Base-by-base conservation (phyloP, 92 coral and sea anemone genomes). In the Hydrozoanthus gracilis region DNA sequence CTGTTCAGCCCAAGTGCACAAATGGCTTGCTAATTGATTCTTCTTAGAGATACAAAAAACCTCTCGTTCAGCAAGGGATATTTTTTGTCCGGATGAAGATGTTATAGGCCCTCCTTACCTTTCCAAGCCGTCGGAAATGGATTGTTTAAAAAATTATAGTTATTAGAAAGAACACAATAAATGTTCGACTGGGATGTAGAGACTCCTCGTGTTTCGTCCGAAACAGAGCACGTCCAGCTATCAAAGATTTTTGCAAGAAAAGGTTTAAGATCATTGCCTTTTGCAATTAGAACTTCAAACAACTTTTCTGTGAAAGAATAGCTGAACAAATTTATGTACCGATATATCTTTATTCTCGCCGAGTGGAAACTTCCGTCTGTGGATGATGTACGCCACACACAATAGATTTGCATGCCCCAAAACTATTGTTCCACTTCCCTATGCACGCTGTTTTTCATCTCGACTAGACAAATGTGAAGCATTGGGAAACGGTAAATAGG, bases 341-440 rank as follows among this genome's bases (percentile, higher is more conserved):
- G 56, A 80, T 47, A 7, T 64, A 64, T 80, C 47, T 49, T 80
- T n/a, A 80, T 48, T 65, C 51, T 17, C 49, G 74, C 72, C 69
- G 74, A 80, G 85, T 80, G 74, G 74, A 80, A 48, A 65, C 85
- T 64, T 80, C 85, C 85, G 74, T 46, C 66, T 58, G 12, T 80
- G 35, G 61, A 27, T 27, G 39, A 27, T 27, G 39, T 27, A 8
- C 51, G 4, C n/a, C 73, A 46, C 58, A 49, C 20, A 48, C 85
- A 80, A 80, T 80, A 45, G 85, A 47, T 20, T 27, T 27, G 39
- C 39, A 35, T 11, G 35, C 60, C 49, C 39, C 73, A 39, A 46
- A 65, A 17, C 73, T 45, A 80, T 80, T 80, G 85, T 64, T 80
- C 35, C 14, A 16, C 48, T 13, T 10, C 67, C 15, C 68, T 35